These are phyloP conservation scores for Squalus acanthias DNA, from an alignment of 2,797 vertebrate species.

Conservation along the genomic window DNA sequence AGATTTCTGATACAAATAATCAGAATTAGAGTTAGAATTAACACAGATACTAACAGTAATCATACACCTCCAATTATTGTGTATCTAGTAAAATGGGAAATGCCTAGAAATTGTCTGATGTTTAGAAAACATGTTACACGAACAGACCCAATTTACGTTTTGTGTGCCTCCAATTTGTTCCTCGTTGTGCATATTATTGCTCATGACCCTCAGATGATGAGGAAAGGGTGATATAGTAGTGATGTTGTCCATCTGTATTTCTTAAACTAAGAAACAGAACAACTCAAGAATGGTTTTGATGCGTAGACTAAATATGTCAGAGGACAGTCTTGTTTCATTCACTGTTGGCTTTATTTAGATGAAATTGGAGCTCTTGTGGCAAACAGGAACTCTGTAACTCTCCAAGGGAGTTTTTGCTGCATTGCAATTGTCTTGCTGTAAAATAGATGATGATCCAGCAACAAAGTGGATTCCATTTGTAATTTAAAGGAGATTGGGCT, in stretches of 20 bases:
- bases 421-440: not conserved
- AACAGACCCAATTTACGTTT: not conserved
- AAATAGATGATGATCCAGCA: not conserved
- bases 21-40: not conserved
- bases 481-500: not conserved
- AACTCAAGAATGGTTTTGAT: not conserved
- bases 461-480: not conserved
- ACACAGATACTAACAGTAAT: not conserved
- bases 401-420: not conserved
- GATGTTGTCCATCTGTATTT: not conserved
- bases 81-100: not conserved
- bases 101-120: not conserved
- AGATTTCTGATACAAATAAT: not conserved
- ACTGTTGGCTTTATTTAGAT: not conserved
- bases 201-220: not conserved
- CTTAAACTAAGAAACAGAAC: not conserved
- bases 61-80: not conserved
- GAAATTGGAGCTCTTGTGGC: not conserved
- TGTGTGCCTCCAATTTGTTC: not conserved
- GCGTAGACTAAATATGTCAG: not conserved
- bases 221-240: not conserved
- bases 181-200: not conserved
- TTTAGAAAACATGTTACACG: not conserved
- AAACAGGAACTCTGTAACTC: not conserved
- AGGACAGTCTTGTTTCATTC: not conserved